phyloP scores from a whole-genome alignment of 2,113 vertebrate genomes.

The Litocranius walleri region DNA sequence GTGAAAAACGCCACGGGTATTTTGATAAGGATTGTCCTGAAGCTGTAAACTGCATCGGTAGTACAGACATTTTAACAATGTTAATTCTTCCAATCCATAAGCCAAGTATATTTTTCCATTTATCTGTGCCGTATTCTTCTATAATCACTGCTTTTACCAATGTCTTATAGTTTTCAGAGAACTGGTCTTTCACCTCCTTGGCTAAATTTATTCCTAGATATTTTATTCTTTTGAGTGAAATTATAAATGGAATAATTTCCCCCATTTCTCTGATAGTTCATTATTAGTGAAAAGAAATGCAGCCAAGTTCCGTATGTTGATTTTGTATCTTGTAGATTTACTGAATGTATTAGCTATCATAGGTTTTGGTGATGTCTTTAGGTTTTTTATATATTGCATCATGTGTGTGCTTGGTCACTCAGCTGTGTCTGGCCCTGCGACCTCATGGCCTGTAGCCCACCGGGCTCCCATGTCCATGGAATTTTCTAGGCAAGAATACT shows the following conservation, averaged over 20 bases:
- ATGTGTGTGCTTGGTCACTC: neutral
- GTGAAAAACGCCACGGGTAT: neutral
- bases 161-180: neutral
- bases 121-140: neutral
- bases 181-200: neutral
- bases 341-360: neutral
- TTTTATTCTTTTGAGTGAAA: neutral
- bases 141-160: neutral
- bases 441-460: neutral
- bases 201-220: neutral
- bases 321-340: neutral
- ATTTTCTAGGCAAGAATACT: neutral
- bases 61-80: neutral
- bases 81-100: neutral
- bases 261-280: neutral
- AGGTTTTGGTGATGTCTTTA: neutral
- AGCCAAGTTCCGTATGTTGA: neutral
- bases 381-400: neutral
- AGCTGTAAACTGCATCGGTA: neutral
- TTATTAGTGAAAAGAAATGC: neutral
- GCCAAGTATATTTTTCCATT: neutral
- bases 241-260: neutral
- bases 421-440: neutral
- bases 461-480: neutral
- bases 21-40: neutral